Base-by-base conservation (phyloP, 2,113 vertebrate species). In the Pholis gunnellus region DNA sequence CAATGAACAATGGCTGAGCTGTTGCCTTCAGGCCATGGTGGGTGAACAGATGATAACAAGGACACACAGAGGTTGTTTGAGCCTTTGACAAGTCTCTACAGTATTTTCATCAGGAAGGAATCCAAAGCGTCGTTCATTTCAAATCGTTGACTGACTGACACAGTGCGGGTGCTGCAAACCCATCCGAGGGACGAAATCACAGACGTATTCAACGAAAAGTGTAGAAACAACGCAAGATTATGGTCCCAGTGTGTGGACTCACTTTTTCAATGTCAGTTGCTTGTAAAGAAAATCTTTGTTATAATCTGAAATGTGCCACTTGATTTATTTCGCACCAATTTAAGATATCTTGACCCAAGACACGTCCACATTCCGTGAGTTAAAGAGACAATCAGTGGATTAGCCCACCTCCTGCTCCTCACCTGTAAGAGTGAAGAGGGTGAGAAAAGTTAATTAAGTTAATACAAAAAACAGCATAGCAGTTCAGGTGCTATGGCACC, bases 401-500 rank as follows among this genome's bases (percentile, higher is more conserved):
- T 22, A 52, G 50, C 50, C 18, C 8, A 31, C 15, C 40, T 57
- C 17, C 36, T 38, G 4, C 36, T 59, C 3, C 31, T 59, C 27
- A 17, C 27, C 20, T 34, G 38, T 36, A 42, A 4, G 11, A 36
- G 11, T 69, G 10, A 68, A 54, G 61, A 63, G 54, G 54, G 25
- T 59, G 17, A 38, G 46, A 20, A 52, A 22, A 52, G 34, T 34
- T 34, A 34, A 34, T 34, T 34, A 34, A 34, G 34, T 34, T 34
- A 34, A 34, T 34, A 34, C n/a, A 34, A 34, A 34, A 17, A 82
- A 76, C 68, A 64, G 82, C 84, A 81, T 84, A 78, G 87, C 80
- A 90, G 86, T 81, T 54, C 56, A 85, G 79, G 75, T 54, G 38
- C 83, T 87, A 87, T 79, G 73, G 89, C 85, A 93, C 91, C 85